Conservation (phyloP, 2,113 vertebrate genomes). For the Microcebus lehilahytsara region DNA sequence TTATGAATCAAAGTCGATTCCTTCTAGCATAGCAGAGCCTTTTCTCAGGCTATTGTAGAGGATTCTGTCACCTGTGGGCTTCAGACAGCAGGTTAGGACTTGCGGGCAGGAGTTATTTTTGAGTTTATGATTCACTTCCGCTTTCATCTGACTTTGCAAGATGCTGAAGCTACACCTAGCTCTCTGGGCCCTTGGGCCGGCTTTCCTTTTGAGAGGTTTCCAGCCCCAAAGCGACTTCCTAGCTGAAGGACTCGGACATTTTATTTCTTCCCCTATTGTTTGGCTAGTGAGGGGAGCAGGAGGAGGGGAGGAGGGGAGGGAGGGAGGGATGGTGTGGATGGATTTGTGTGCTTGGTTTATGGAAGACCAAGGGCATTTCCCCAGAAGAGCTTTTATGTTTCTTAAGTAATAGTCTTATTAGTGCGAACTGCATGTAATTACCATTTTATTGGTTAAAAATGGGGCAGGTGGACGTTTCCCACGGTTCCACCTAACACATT, state of each 20-base stretch:
- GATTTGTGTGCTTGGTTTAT: neutral
- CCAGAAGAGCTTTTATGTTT: neutral
- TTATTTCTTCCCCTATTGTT: neutral
- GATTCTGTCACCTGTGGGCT: neutral
- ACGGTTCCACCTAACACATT: neutral
- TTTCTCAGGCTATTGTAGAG: neutral
- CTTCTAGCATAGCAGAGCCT: neutral
- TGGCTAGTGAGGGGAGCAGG: neutral
- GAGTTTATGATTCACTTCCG: neutral
- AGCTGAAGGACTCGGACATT: neutral
- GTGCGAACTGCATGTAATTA: neutral
- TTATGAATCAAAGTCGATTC: neutral
- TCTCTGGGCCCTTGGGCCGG: neutral
- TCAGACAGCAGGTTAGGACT: neutral
- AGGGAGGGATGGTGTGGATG: rapidly evolving
- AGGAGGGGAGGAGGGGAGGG: neutral
- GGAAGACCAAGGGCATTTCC: neutral
- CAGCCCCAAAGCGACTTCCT: neutral
- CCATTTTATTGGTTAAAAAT: neutral
- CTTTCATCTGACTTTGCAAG: neutral
- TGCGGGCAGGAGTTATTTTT: neutral
- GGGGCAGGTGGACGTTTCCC: neutral
- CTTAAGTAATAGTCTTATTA: neutral
- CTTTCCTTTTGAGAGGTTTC: neutral
- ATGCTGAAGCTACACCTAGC: neutral